These are phyloP conservation scores for Apantesis nais DNA, from an alignment of 2,888 invertebrate genomes.

Conservation along the genomic window DNA sequence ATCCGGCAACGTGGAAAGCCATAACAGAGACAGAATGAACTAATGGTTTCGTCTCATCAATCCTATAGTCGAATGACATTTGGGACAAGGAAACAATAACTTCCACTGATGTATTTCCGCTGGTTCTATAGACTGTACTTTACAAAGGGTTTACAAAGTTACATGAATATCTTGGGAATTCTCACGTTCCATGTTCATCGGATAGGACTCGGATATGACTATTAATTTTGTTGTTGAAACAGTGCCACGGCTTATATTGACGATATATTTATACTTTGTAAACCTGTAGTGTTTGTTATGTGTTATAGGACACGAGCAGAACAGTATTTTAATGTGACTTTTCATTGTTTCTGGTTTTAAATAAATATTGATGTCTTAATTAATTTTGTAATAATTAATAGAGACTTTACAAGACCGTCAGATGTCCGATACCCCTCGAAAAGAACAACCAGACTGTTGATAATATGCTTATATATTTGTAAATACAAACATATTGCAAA, in stretches of 20 bases:
- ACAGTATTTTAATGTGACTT: background rate
- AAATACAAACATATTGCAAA: too few species aligned
- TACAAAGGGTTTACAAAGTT: constrained; percentile 22
- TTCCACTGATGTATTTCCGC: constrained; percentile 37
- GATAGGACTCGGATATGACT: constrained; percentile 10
- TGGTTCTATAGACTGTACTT: constrained; percentile 18
- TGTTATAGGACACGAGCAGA: background rate
- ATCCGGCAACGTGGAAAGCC: constrained; percentile 11
- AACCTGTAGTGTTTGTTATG: background rate
- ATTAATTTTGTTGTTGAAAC: constrained; percentile 7
- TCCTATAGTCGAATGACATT: constrained; percentile 38
- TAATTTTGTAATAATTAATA: too few species aligned
- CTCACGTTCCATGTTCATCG: constrained; percentile 16
- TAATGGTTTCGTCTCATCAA: constrained; percentile 36
- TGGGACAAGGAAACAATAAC: constrained; percentile 41
- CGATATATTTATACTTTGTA: background rate
- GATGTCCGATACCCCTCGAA: too few species aligned
- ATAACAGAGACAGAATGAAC: constrained; percentile 15
- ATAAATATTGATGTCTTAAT: too few species aligned
- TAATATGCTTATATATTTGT: too few species aligned
- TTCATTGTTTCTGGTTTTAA: background rate
- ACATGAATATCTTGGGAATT: constrained; percentile 34
- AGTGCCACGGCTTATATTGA: background rate
- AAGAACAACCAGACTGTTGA: too few species aligned
- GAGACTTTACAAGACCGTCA: too few species aligned